Evolutionary conservation across 2,888 invertebrate species (phyloP), one percentile per base, ranked within the genome.

Genomic region (Pseudolycoriella hygida): DNA sequence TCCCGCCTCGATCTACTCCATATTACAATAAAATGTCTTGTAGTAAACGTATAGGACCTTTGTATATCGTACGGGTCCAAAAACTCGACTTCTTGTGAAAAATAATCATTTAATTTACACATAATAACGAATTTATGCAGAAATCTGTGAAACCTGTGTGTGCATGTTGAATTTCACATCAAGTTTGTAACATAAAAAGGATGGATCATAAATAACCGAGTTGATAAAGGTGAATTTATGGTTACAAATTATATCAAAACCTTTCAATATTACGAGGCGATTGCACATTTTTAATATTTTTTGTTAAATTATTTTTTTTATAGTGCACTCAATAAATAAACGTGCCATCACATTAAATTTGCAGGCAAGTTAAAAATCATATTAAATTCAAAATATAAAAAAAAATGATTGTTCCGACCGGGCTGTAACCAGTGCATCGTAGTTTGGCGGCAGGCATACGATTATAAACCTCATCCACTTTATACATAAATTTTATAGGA

Each of bases 41-140:
- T n/a, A n/a, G n/a, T n/a, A n/a, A n/a, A n/a, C n/a, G n/a, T 25
- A 6, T 8, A 25, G 5, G 25, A 6, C 25, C 25, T 6, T 8
- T 25, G 25, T 25, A 25, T n/a, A n/a, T 25, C 8, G 8, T 25
- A 8, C 4, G 8, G 25, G 25, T 6, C 4, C 4, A 25, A 25
- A 25, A 25, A 25, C 8, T 25, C 25, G 4, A 25, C 8, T 25
- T 25, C 25, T 25, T 25, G 25, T 25, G 15, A 39, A 17, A 15
- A 41, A 25, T 19, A 41, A 41, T 41, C 41, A 41, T 41, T 41
- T 41, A 41, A 41, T 41, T 41, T 41, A 41, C 41, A 41, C 41
- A 18, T 41, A 19, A 41, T 41, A 41, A 25, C 41, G 25, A 41
- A 20, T 41, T 41, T 15, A 14, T 17, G 11, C 17, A 17, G 17